Base-by-base conservation (phyloP, 2,888 invertebrate genomes). In the Drosophila quasianomalipes region DNA sequence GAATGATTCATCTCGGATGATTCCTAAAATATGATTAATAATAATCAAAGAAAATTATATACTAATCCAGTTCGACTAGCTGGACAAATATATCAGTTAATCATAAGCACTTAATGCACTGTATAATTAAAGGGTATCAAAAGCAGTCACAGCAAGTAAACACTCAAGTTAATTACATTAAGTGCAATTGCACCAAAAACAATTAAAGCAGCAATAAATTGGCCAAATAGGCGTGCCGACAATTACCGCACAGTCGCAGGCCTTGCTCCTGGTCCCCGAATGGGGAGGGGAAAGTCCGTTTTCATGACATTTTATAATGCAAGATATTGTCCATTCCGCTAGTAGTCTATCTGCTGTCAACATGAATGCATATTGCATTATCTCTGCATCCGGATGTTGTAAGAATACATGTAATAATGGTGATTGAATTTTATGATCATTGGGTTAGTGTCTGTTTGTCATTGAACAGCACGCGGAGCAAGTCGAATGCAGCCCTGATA, bases 351-450 rank as follows among this genome's bases (percentile, higher is more conserved):
- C 22, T n/a, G 65, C 52, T 30, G 28, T 35, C 26, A 14, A 63
- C 7, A n/a, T 67, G 51, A 52, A 66, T 59, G 37, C 41, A 47
- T 47, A 26, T 41, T 41, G 41, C 26, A 2, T 55, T 39, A 37
- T 44, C 66, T 65, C 70, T 26, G 47, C 16, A 47, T 26, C 26
- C 47, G 26, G 9, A 74, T 85, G 79, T 83, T 79, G 87, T 61
- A 82, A 86, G 82, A 89, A 86, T 84, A 58, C 87, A 77, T 83
- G 89, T 85, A 75, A 83, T 79, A 82, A 83, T 83, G 75, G 53
- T 80, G 75, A 85, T 85, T 88, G 80, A 63, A 72, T 83, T 85
- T 85, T 78, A 79, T 83, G 82, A 89, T 89, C 82, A 75, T 82
- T 83, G 74, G 39, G 63, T 57, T 55, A 37, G 58, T 41, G 51